Evolutionary conservation across 1,140 invertebrate species (phyloP).

Genomic region (Conus betulinus): DNA sequence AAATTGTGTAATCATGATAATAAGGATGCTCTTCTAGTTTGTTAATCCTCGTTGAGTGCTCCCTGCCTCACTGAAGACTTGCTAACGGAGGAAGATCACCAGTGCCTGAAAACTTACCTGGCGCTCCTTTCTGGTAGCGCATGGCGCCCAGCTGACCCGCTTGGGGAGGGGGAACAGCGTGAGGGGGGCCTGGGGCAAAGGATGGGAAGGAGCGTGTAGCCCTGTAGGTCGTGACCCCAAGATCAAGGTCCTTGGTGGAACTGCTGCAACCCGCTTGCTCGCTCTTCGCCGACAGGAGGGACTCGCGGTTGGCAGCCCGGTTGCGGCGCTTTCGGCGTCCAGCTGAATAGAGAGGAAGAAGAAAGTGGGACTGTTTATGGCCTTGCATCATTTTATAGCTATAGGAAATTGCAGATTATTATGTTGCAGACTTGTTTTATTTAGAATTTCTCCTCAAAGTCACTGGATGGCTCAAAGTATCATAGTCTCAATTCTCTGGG

Average conservation of each 20-base stretch:
- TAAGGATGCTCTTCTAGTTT: too few relatives aligned
- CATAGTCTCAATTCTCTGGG: too few relatives aligned
- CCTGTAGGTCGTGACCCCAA: constrained; percentile 35
- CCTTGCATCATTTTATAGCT: too few relatives aligned
- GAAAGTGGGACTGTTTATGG: background rate
- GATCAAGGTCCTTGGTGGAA: constrained; percentile 37
- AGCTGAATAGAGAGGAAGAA: background rate
- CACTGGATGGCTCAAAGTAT: too few relatives aligned
- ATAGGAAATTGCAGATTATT: too few relatives aligned
- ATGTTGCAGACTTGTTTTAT: too few relatives aligned
- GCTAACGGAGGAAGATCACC: too few relatives aligned
- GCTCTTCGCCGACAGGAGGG: constrained; percentile 33
- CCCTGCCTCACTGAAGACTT: too few relatives aligned
- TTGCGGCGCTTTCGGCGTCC: constrained; percentile 19
- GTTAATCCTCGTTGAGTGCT: too few relatives aligned
- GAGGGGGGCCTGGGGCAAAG: constrained; percentile 24
- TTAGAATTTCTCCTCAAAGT: too few relatives aligned
- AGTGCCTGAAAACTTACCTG: background rate
- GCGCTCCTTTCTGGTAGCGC: constrained; percentile 34
- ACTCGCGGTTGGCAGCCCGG: constrained; percentile 26
- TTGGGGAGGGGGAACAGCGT: background rate
- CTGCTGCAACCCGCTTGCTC: constrained; percentile 29
- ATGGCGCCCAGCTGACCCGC: constrained; percentile 12
- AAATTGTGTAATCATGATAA: too few relatives aligned
- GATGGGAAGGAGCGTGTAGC: constrained; percentile 37